A percentile compares a stretch with the other conserved stretches of the same genome.
phyloP scores from a whole-genome alignment of 1,140 invertebrate species.

The Agrypnia vestita region DNA sequence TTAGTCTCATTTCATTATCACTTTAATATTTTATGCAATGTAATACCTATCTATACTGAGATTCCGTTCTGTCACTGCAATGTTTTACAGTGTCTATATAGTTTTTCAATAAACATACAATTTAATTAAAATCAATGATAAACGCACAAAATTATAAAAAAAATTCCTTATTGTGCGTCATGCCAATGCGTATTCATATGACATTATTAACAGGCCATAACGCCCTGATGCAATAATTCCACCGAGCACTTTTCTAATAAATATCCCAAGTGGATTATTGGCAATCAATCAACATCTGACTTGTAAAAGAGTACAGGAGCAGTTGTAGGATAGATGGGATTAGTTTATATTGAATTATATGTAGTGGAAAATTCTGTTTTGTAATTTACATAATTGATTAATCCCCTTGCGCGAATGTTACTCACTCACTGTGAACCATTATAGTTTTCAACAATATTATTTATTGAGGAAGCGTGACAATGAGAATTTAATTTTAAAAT shows the following conservation, averaged over 20 bases:
- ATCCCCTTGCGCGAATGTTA: not conserved
- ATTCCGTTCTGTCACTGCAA: too few relatives aligned
- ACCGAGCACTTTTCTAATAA: conserved; percentile 41
- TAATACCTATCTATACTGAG: too few relatives aligned
- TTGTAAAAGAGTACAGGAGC: not conserved
- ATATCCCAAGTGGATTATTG: conserved; percentile 50
- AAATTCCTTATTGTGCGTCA: too few relatives aligned
- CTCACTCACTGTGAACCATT: not conserved
- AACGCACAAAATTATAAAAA: too few relatives aligned
- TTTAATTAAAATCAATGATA: too few relatives aligned
- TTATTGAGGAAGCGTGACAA: not conserved
- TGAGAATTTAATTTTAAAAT: too few relatives aligned
- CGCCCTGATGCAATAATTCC: conserved; percentile 12
- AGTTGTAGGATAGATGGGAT: conserved; percentile 32
- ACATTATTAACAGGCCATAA: not conserved
- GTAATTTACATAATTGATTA: conserved; percentile 54
- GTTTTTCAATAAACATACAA: too few relatives aligned
- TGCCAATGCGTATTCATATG: not conserved
- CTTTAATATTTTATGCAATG: too few relatives aligned
- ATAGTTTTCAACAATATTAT: not conserved
- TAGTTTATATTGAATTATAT: conserved; percentile 56
- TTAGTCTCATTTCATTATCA: too few relatives aligned
- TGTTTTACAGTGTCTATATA: too few relatives aligned
- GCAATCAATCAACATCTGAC: conserved; percentile 51
- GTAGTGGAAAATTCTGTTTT: conserved; percentile 54